Evolutionary conservation across 2,888 invertebrate genomes (phyloP).

Genomic region (Cryptus viduatorius): DNA sequence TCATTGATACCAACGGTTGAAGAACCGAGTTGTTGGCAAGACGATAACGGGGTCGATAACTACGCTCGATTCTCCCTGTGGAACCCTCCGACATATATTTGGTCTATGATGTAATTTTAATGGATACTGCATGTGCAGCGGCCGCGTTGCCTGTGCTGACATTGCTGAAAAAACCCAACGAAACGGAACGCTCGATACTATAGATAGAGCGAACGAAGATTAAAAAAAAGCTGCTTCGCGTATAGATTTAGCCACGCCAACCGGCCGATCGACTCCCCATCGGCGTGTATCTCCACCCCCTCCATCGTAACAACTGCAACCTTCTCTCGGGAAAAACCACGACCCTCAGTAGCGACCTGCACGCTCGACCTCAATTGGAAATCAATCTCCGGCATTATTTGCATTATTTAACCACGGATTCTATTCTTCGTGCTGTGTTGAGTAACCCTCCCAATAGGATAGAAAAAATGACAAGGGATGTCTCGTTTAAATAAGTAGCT

Average conservation of each 20-base stretch:
- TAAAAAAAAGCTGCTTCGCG: constrained; percentile 1
- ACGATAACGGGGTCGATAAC: constrained; percentile 37
- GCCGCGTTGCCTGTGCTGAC: not conserved
- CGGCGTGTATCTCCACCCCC: not conserved
- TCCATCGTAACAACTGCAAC: constrained; percentile 32
- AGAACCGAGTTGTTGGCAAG: constrained; percentile 20
- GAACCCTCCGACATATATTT: not conserved
- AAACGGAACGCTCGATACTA: constrained; percentile 26
- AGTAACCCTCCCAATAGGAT: not conserved
- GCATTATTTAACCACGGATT: constrained; percentile 62
- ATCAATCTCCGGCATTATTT: constrained; percentile 66
- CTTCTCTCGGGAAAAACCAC: constrained; percentile 55
- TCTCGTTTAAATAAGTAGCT: not conserved
- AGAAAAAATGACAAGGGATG: not conserved
- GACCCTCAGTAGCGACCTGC: constrained; percentile 50
- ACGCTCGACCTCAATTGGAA: constrained; percentile 68
- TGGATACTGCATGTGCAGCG: constrained; percentile 33
- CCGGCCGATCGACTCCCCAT: constrained; percentile 35
- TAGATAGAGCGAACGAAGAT: not conserved
- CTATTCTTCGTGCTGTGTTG: constrained; percentile 46
- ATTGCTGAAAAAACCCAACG: constrained; percentile 17
- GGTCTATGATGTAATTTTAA: constrained; percentile 58
- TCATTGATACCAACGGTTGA: constrained; percentile 35
- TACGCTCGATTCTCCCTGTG: constrained; percentile 33
- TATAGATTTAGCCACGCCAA: constrained; percentile 14